These are phyloP conservation scores for Clepsis dumicolana DNA, from an alignment of 2,888 invertebrate species.

Conservation along the genomic window DNA sequence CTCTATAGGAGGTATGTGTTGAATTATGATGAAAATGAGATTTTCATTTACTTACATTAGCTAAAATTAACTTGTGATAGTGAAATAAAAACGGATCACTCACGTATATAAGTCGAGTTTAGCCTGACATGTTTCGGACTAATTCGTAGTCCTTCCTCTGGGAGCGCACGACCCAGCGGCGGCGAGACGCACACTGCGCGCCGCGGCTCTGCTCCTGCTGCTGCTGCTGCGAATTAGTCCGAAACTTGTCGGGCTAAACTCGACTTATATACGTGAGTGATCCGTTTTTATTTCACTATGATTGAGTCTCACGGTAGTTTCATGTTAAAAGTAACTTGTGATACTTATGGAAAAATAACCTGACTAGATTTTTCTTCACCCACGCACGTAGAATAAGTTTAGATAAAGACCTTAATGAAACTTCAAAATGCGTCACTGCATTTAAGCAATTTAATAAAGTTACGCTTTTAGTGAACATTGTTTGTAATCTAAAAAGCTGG, in stretches of 20 bases:
- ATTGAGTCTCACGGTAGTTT: too few species aligned
- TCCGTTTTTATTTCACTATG: too few species aligned
- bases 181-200: too few species aligned
- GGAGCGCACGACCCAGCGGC: too few species aligned
- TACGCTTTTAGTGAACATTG: not conserved
- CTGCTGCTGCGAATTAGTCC: too few species aligned
- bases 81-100: too few species aligned
- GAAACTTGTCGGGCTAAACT: too few species aligned
- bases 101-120: too few species aligned
- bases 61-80: not conserved
- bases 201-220: too few species aligned
- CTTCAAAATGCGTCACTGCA: not conserved
- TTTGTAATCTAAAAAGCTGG: not conserved
- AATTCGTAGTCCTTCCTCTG: too few species aligned
- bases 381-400: not conserved
- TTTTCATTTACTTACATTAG: slow-evolving; percentile 2
- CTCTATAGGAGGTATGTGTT: not conserved
- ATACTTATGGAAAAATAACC: slow-evolving; percentile 3
- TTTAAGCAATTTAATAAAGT: not conserved
- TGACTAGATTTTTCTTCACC: not conserved
- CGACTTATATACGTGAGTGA: too few species aligned
- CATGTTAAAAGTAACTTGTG: not conserved
- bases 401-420: not conserved
- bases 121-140: too few species aligned
- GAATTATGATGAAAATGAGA: not conserved